Base-by-base conservation (phyloP, 2,888 invertebrate species). In the Scrobipalpa costella region DNA sequence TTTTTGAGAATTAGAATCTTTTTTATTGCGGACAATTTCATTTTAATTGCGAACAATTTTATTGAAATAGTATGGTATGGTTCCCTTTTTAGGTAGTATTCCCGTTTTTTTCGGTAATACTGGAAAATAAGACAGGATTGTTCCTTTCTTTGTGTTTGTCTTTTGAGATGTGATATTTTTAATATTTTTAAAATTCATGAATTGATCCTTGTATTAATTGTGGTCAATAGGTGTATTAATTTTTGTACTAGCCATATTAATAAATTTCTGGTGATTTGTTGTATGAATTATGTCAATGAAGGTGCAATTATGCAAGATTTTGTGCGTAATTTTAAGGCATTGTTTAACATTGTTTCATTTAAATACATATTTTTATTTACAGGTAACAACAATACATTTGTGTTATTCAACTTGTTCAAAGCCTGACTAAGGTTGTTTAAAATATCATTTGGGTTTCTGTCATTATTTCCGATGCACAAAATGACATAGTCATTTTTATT, bases 271-370 rank as follows among this genome's bases (percentile, higher is more conserved):
- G 7, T 49, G 8, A 17, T 3, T 3, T 49, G 17, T 3, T 15
- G 3, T 13, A 49, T 49, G 17, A 3, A 3, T 15, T 6, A 13
- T 49, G 8, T 49, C 49, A 3, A 49, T 8, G 8, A 17, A 49
- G 1, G 49, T 17, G 17, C 49, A 49, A 8, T 49, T 49, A 2
- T 49, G 13, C 7, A 49, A 49, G 2, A 17, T 49, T 49, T 49
- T 8, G 49, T 3, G 7, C n/a, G 7, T 49, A 49, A 17, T 49
- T 49, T 15, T 3, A 49, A 17, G 8, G n/a, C 17, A 7, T 15
- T 49, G 15, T 49, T 49, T 49, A 49, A 17, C 49, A 49, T 49
- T 49, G n/a, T 49, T 49, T 49, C n/a, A n/a, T n/a, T n/a, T n/a
- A n/a, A n/a, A n/a, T n/a, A n/a, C n/a, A n/a, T n/a, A n/a, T n/a